phyloP scores from a whole-genome alignment of 2,888 invertebrate genomes.

The Pyrochroa serraticornis region DNA sequence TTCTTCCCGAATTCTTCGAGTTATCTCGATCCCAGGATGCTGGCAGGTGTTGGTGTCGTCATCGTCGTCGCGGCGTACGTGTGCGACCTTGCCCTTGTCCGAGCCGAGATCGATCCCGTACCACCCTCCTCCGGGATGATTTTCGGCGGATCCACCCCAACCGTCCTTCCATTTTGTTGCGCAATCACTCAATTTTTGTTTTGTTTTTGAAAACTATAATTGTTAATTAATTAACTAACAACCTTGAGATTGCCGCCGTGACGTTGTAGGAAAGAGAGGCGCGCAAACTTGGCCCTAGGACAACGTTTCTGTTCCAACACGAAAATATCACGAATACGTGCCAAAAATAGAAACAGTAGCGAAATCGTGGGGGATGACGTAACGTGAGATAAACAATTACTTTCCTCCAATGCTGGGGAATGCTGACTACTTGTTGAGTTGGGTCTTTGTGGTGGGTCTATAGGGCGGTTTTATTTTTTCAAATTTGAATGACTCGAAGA shows the following conservation, averaged over 20 bases:
- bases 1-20: too few relatives aligned
- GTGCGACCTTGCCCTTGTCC: constrained; percentile 28
- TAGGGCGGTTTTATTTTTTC: too few relatives aligned
- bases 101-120: constrained; percentile 16
- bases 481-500: too few relatives aligned
- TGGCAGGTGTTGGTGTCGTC: neutral
- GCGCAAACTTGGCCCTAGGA: constrained; percentile 2
- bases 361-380: neutral
- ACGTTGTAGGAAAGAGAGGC: too few relatives aligned
- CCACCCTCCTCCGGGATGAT: constrained; percentile 13
- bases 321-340: neutral
- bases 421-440: too few relatives aligned
- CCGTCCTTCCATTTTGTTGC: constrained; percentile 23
- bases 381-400: too few relatives aligned
- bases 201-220: too few relatives aligned
- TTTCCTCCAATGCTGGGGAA: too few relatives aligned
- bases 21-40: too few relatives aligned
- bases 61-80: constrained; percentile 9
- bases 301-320: neutral
- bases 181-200: constrained; percentile 13
- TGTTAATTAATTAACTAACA: too few relatives aligned
- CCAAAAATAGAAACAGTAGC: neutral
- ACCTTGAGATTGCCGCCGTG: neutral
- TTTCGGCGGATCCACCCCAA: constrained; percentile 16
- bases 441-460: too few relatives aligned